These are phyloP conservation scores for Peromyscus attwateri DNA, from an alignment of 2,797 vertebrate species.

Conservation along the genomic window DNA sequence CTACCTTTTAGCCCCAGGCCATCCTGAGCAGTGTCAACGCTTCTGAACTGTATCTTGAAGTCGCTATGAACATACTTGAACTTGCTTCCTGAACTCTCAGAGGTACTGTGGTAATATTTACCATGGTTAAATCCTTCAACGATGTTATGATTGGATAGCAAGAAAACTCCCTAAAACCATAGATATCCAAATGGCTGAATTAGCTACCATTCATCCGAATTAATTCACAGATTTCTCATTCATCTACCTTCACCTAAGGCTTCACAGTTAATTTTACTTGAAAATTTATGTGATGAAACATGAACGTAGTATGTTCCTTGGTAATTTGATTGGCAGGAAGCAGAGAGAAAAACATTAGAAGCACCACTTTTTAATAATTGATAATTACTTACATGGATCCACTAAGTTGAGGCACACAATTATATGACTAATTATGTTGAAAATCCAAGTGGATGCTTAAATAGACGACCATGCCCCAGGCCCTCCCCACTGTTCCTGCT, in stretches of 20 bases:
- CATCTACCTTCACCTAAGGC: neutral
- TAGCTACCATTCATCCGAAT: neutral
- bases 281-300: constrained; percentile 61
- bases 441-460: constrained; percentile 86
- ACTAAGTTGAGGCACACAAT: constrained; percentile 84
- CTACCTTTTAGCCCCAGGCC: constrained; percentile 8
- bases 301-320: constrained; percentile 54
- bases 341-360: constrained; percentile 78
- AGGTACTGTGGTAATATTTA: neutral
- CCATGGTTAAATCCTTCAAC: neutral
- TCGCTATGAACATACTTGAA: neutral
- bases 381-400: constrained; percentile 86
- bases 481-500: constrained; percentile 82
- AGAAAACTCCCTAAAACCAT: constrained; percentile 18
- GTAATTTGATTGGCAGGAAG: constrained; percentile 81
- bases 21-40: neutral
- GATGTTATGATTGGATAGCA: neutral
- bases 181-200: neutral
- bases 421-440: constrained; percentile 87
- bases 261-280: constrained; percentile 58
- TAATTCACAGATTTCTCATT: neutral
- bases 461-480: constrained; percentile 86
- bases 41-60: neutral
- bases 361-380: constrained; percentile 82
- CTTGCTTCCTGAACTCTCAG: constrained; percentile 45